Conservation (phyloP, 2,113 vertebrate species). For the Nothocercus nigrocapillus region DNA sequence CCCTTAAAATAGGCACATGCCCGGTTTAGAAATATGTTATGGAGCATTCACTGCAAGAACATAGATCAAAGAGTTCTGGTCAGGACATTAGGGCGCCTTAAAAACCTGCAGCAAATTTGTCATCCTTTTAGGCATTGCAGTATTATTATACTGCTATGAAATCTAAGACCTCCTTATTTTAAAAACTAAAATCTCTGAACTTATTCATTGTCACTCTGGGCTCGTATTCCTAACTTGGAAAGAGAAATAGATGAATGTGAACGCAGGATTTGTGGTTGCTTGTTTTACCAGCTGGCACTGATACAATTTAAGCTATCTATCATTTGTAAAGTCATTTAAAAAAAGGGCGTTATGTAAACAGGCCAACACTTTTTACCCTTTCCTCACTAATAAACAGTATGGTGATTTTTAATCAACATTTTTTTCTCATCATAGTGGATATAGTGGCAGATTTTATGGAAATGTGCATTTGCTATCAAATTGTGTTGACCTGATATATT, state of each 20-base stretch:
- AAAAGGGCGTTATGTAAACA: not conserved
- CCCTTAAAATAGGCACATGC: not conserved
- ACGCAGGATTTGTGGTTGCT: not conserved
- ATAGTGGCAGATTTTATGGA: not conserved
- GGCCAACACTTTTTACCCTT: not conserved
- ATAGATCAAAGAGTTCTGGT: not conserved
- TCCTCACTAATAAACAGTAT: not conserved
- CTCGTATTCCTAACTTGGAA: not conserved
- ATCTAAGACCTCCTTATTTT: not conserved
- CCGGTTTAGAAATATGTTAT: not conserved
- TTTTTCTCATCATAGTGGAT: not conserved
- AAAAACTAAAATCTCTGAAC: not conserved
- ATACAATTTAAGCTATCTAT: not conserved
- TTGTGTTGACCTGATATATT: not conserved
- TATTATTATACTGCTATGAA: not conserved
- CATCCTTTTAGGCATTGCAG: not conserved
- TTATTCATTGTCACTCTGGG: not conserved
- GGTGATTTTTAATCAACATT: not conserved
- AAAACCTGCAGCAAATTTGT: not conserved
- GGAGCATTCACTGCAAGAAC: not conserved
- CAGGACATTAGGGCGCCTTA: not conserved
- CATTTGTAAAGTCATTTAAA: not conserved
- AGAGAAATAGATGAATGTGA: not conserved
- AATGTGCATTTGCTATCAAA: not conserved
- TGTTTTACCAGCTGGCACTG: not conserved